Percentiles rank a stretch among this genome's conserved stretches.
Evolutionary conservation across 1,140 invertebrate species (phyloP).

Genomic region (Rhopalosiphum padi): DNA sequence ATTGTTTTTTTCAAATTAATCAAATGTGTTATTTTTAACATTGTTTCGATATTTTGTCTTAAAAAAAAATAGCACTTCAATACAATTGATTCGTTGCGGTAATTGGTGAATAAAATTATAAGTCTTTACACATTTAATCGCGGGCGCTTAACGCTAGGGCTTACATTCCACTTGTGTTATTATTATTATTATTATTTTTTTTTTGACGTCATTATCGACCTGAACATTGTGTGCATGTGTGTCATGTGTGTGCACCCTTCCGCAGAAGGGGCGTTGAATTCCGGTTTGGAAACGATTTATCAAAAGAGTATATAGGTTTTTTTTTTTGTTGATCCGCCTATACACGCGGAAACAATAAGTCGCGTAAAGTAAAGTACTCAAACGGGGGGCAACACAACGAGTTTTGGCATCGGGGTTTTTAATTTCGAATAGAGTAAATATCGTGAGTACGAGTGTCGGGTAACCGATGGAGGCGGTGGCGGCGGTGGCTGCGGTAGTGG

Average conservation of each 20-base stretch:
- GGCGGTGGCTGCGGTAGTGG: not conserved
- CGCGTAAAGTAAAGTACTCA: constrained; percentile 29
- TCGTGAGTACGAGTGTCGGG: constrained; percentile 14
- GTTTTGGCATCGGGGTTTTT: constrained; percentile 32
- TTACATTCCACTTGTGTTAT: not conserved
- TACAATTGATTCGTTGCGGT: not conserved
- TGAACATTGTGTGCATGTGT: not conserved
- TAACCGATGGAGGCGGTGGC: not conserved
- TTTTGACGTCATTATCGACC: constrained; percentile 50
- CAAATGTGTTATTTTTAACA: not conserved
- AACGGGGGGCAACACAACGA: not conserved
- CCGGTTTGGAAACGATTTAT: constrained; percentile 43
- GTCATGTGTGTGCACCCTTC: constrained; percentile 9
- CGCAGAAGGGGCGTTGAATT: constrained; percentile 37
- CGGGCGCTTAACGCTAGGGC: not conserved
- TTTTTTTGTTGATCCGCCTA: constrained; percentile 41
- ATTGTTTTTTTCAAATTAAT: not conserved
- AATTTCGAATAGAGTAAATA: constrained; percentile 47
- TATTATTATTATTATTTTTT: not conserved
- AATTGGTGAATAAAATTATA: not conserved
- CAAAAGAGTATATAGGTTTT: constrained; percentile 31
- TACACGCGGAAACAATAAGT: constrained; percentile 47
- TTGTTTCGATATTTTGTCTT: not conserved
- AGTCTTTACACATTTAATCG: not conserved
- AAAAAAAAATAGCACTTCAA: not conserved